Evolutionary conservation across 2,888 invertebrate genomes (phyloP).

Genomic region (Andrena bucephala): DNA sequence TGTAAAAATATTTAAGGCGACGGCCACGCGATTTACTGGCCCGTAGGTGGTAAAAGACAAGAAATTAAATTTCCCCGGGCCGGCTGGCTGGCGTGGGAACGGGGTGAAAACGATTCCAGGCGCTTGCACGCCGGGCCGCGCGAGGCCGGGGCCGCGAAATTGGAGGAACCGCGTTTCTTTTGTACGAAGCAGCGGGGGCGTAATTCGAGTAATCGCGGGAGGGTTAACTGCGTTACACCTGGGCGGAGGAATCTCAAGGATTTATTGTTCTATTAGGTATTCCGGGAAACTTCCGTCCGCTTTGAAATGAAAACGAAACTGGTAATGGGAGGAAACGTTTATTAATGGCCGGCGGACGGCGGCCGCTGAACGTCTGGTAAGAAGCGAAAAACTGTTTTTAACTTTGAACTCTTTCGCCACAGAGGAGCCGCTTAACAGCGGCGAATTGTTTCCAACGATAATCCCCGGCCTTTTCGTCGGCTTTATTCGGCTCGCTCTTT

Average conservation of each 20-base stretch:
- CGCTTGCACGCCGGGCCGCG: neutral
- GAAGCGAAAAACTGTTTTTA: no score
- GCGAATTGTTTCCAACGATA: neutral
- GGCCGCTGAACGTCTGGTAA: neutral
- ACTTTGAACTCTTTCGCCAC: no score
- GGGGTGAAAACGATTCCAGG: slow-evolving; percentile 4
- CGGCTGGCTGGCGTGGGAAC: neutral
- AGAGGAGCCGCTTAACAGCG: no score
- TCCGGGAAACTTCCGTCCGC: neutral
- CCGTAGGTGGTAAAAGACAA: slow-evolving; percentile 38
- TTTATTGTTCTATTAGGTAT: neutral
- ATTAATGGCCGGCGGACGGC: neutral
- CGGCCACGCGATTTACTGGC: slow-evolving; percentile 27
- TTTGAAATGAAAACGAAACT: neutral
- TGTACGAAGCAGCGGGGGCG: neutral
- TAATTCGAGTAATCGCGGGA: slow-evolving; percentile 10
- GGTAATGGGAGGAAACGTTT: neutral
- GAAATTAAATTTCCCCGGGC: slow-evolving; percentile 37
- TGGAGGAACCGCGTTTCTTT: slow-evolving; percentile 18
- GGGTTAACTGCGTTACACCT: slow-evolving; percentile 9
- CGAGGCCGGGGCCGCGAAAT: neutral
- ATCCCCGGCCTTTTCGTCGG: neutral
- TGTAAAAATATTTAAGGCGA: slow-evolving; percentile 49
- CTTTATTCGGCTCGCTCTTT: neutral
- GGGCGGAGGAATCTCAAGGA: neutral